A percentile compares a stretch with the other conserved stretches of the same genome.
Evolutionary conservation across 2,113 vertebrate species (phyloP).

Genomic region (Sander lucioperca): DNA sequence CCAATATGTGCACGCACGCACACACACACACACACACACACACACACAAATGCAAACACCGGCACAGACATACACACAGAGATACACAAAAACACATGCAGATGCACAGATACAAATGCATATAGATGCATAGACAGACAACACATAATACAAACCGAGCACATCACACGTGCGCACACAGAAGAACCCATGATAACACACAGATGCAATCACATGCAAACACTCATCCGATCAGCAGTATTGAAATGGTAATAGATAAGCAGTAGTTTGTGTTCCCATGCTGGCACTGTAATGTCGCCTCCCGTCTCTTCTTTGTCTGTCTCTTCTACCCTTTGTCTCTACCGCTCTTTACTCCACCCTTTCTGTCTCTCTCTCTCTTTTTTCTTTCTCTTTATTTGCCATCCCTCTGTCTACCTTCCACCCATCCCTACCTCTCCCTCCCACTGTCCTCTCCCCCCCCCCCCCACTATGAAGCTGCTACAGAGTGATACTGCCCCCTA

Average conservation of each 20-base stretch:
- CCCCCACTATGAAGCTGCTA: slow-evolving; percentile 2
- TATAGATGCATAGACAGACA: not conserved
- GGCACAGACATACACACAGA: not conserved
- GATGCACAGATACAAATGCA: not conserved
- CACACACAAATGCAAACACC: not conserved
- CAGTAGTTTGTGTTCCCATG: slow-evolving; percentile 48
- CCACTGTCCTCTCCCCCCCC: not conserved
- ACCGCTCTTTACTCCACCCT: slow-evolving; percentile 7
- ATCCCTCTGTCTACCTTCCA: slow-evolving; percentile 29
- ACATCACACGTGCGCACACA: not conserved
- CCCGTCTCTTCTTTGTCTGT: not conserved
- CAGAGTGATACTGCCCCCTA: slow-evolving; percentile 76
- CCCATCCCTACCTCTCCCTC: slow-evolving; percentile 11
- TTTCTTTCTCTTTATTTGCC: slow-evolving; percentile 8
- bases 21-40: slow-evolving; percentile 5
- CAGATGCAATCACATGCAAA: slow-evolving; percentile 8
- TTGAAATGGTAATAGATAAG: slow-evolving; percentile 35
- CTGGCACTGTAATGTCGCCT: slow-evolving; percentile 32
- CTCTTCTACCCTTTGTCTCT: slow-evolving; percentile 9
- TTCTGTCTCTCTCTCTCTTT: slow-evolving; percentile 13
- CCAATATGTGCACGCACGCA: slow-evolving; percentile 22
- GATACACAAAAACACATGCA: not conserved
- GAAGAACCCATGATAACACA: not conserved
- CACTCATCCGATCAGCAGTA: slow-evolving; percentile 3
- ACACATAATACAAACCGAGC: not conserved